Conservation (phyloP, 2,797 vertebrate genomes). For the Zenarchopterus dispar region DNA sequence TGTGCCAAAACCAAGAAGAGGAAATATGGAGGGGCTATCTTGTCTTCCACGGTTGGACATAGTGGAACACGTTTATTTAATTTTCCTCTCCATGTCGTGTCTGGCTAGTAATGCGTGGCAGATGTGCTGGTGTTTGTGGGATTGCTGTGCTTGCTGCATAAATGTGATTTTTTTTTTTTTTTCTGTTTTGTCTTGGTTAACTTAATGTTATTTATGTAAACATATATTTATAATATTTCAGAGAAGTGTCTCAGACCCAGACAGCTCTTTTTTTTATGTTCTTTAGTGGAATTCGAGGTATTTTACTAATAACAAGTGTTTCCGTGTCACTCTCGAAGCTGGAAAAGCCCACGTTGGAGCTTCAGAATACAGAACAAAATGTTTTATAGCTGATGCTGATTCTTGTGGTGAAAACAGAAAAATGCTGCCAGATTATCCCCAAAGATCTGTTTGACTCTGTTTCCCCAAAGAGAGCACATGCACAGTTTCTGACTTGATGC, state of each 20-base stretch:
- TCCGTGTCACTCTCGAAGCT: background rate
- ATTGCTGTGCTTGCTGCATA: conserved; percentile 41
- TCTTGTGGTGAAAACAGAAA: conserved; percentile 11
- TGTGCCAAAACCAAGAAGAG: conserved; percentile 49
- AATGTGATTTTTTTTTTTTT: conserved; percentile 8
- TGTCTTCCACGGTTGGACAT: conserved; percentile 52
- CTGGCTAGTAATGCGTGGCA: conserved; percentile 68
- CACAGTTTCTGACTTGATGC: conserved; percentile 21
- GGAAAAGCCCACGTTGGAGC: background rate
- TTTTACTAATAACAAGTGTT: background rate
- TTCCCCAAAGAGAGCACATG: conserved; percentile 25
- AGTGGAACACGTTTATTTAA: conserved; percentile 67
- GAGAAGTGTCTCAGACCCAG: background rate
- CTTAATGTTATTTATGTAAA: conserved; percentile 30
- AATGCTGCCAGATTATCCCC: conserved; percentile 21
- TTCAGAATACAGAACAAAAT: background rate
- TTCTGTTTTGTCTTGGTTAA: conserved; percentile 11
- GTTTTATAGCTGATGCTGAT: conserved; percentile 12
- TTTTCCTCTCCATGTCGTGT: conserved; percentile 68
- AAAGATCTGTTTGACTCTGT: conserved; percentile 12
- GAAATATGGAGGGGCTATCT: conserved; percentile 48
- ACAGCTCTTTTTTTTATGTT: background rate
- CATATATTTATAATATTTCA: conserved; percentile 20
- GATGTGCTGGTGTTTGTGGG: conserved; percentile 70
- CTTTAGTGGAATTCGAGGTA: background rate